Conservation (phyloP, 2,797 vertebrate species). For the Cetoscarus ocellatus region DNA sequence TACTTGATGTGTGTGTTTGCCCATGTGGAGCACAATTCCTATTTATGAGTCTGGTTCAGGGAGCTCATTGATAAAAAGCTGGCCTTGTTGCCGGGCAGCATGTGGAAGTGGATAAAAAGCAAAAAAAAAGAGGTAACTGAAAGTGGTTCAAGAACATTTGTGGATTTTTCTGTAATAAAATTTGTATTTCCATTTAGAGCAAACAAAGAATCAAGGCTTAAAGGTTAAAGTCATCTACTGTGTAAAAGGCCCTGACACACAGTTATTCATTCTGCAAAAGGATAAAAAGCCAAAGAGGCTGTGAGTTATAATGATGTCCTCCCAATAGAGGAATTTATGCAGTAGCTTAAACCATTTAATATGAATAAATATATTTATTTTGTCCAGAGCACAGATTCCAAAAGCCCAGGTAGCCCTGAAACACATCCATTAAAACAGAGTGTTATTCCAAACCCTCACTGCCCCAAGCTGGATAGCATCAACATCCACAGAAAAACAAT, state of each 20-base stretch:
- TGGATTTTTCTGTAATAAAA: constrained; percentile 7
- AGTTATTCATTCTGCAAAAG: background rate
- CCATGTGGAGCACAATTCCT: constrained; percentile 51
- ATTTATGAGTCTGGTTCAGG: constrained; percentile 55
- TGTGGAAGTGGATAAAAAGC: constrained; percentile 51
- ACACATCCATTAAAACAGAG: constrained; percentile 58
- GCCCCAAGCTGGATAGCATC: constrained; percentile 50
- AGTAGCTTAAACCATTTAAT: constrained; percentile 12
- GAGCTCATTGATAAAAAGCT: constrained; percentile 68
- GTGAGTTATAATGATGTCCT: background rate
- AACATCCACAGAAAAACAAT: constrained; percentile 73
- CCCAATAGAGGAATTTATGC: background rate
- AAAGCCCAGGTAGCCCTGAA: constrained; percentile 38
- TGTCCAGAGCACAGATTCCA: constrained; percentile 18
- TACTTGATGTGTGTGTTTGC: constrained; percentile 17
- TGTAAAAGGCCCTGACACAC: background rate
- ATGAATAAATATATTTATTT: constrained; percentile 16
- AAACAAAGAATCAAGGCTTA: constrained; percentile 17
- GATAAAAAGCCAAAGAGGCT: background rate
- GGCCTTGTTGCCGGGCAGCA: constrained; percentile 36
- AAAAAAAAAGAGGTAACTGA: constrained; percentile 48
- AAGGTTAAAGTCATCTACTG: constrained; percentile 5
- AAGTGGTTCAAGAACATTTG: constrained; percentile 31
- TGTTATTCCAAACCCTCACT: constrained; percentile 64
- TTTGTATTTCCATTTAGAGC: constrained; percentile 40